A percentile compares a stretch with the other conserved stretches of the same genome.
phyloP scores from a whole-genome alignment of 2,113 vertebrate species.

The Pedionomus torquatus region DNA sequence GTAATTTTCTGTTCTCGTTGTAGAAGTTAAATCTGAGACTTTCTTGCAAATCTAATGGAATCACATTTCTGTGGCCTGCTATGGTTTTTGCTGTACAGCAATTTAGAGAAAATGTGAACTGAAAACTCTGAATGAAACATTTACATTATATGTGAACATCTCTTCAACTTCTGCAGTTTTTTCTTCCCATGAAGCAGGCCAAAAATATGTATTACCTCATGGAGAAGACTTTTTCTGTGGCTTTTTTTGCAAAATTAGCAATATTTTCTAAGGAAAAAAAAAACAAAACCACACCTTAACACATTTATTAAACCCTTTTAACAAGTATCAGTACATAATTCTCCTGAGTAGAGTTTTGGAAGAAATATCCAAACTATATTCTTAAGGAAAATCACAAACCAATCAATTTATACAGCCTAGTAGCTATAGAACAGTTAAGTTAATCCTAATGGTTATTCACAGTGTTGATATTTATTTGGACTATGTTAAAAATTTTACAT shows the following conservation, averaged over 20 bases:
- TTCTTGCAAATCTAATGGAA: background rate
- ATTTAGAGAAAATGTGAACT: background rate
- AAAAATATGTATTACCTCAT: rapidly evolving
- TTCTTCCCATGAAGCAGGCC: background rate
- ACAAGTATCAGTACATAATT: background rate
- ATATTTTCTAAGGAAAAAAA: background rate
- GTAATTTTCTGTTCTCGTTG: background rate
- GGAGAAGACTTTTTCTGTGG: background rate
- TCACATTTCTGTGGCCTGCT: background rate
- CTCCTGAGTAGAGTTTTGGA: background rate
- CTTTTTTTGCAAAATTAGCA: background rate
- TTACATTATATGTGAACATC: background rate
- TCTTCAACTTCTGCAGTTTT: background rate
- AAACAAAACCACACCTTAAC: background rate
- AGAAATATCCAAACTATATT: background rate
- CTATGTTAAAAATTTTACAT: background rate
- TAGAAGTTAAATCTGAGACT: background rate
- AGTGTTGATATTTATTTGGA: background rate
- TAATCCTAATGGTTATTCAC: background rate
- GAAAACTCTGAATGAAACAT: background rate
- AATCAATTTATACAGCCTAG: background rate
- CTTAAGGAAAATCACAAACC: background rate
- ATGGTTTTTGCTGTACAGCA: background rate
- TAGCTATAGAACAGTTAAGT: background rate
- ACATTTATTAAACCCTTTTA: background rate